Evolutionary conservation across 2,113 vertebrate genomes (phyloP), one percentile per base, ranked within the genome.

Genomic region (Craseonycteris thonglongyai): DNA sequence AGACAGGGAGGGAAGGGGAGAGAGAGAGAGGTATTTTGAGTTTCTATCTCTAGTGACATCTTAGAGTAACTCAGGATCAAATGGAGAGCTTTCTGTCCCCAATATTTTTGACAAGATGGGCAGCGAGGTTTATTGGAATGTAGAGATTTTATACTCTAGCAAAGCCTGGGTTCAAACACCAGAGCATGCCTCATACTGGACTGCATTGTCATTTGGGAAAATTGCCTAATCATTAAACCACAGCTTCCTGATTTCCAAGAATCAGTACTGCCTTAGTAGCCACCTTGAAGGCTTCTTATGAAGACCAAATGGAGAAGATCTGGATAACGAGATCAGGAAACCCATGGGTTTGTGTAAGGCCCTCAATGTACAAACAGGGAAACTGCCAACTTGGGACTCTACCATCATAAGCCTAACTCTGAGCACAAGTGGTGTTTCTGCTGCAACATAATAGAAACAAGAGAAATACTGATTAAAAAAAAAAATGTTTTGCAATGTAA

Each of bases 231-330:
- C 35, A n/a, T 72, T 66, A 92, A 49, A 40, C 8, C 26, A n/a
- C 13, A 69, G 47, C 85, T 96, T 69, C 30, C n/a, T 89, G 59
- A 26, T 88, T 96, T 88, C 35, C 90, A 80, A 92, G 47, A 74
- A 54, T 56, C 59, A 78, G 5, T 92, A n/a, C 51, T 80, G 30
- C 7, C 38, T 47, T 59, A 59, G 33, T 47, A 47, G 11, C 38
- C 1, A 61, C n/a, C 18, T 40, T 35, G 33, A 35, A 56, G 47
- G 0, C 21, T 79, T 88, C 56, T 79, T 71, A n/a, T 26, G 19
- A 94, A 92, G 51, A 54, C 28, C 61, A 66, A 87, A 78, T 74
- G 38, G 30, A 66, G 33, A 66, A 66, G 18, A 22, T 66, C 8
- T 13, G 11, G 9, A 7, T 65, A 66, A 54, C 4, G 3, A 90